These are phyloP conservation scores for Aphaenogaster floridana DNA, from an alignment of 1,140 invertebrate genomes.

Conservation along the genomic window DNA sequence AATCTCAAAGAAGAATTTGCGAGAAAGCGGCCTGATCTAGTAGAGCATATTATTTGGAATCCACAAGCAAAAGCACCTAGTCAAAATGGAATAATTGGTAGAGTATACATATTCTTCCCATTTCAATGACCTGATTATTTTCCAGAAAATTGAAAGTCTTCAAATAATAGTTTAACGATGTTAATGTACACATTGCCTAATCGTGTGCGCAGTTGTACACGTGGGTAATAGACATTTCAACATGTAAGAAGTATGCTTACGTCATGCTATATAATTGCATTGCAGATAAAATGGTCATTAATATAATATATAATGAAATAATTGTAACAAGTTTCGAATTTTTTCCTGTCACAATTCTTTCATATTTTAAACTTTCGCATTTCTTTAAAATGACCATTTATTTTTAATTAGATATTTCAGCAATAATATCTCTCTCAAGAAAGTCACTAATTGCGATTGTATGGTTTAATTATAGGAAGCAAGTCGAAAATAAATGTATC, in stretches of 20 bases:
- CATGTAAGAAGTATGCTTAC: neutral
- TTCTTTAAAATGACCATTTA: too few relatives aligned
- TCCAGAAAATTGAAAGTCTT: slow-evolving; percentile 12
- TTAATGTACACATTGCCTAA: slow-evolving; percentile 2
- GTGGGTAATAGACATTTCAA: neutral
- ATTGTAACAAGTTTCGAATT: neutral
- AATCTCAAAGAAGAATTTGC: slow-evolving; percentile 87
- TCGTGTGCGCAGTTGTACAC: neutral
- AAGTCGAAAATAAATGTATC: slow-evolving; percentile 86
- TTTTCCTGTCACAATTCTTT: neutral
- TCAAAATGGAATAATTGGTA: slow-evolving; percentile 88
- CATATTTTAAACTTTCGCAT: too few relatives aligned
- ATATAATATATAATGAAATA: neutral
- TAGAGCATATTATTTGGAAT: slow-evolving; percentile 88
- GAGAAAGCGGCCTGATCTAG: slow-evolving; percentile 85
- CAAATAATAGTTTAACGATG: neutral
- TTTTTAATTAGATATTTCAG: neutral
- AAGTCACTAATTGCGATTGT: neutral
- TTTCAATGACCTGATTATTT: slow-evolving; percentile 9
- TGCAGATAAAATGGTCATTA: neutral
- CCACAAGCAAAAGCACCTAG: slow-evolving; percentile 84
- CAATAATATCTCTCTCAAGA: neutral
- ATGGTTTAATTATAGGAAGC: slow-evolving; percentile 65
- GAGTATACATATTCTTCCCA: neutral
- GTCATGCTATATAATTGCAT: neutral